Evolutionary conservation across 2,797 vertebrate species (phyloP).

Genomic region (Vireo griseus): DNA sequence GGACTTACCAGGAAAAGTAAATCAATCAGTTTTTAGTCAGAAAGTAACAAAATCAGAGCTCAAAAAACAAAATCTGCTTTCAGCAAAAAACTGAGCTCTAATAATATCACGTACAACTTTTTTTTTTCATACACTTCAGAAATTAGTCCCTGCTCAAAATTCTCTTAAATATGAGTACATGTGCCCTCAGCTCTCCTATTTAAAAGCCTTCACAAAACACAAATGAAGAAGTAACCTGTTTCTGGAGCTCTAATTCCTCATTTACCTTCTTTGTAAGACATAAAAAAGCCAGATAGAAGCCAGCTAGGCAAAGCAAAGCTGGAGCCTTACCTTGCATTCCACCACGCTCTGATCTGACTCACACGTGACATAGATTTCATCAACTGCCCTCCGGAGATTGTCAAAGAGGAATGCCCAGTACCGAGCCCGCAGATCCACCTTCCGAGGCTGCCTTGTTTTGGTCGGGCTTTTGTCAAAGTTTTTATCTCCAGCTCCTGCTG

Average conservation of each 20-base stretch:
- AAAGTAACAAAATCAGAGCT: not conserved
- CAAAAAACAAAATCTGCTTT: not conserved
- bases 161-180: not conserved
- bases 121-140: not conserved
- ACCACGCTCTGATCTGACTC: constrained; percentile 99
- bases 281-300: accelerated
- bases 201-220: not conserved
- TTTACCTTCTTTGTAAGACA: not conserved
- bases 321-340: constrained; percentile 89
- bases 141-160: not conserved
- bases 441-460: constrained; percentile 89
- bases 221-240: not conserved
- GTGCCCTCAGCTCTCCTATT: not conserved
- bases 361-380: constrained; percentile 97
- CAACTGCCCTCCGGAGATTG: constrained; percentile 92
- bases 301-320: not conserved
- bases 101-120: not conserved
- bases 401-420: constrained; percentile 99
- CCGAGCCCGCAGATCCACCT: constrained; percentile 91
- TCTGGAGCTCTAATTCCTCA: not conserved
- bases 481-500: constrained; percentile 82
- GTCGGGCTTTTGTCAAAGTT: constrained; percentile 92
- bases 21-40: not conserved
- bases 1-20: not conserved
- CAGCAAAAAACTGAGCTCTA: not conserved